Evolutionary conservation across 1,140 invertebrate genomes (phyloP).

Genomic region (Drosophila repletoides): DNA sequence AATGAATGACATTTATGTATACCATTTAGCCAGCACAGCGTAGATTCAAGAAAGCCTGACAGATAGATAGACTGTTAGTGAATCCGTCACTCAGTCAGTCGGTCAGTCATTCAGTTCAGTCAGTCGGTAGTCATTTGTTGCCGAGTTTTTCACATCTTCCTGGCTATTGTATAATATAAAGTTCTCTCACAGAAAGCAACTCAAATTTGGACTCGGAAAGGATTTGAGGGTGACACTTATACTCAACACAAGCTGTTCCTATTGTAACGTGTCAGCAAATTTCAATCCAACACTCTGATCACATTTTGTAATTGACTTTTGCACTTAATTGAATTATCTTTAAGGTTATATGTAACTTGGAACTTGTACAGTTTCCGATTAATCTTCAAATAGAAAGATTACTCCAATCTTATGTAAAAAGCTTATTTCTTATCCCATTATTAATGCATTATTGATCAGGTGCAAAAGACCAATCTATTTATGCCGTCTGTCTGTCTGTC

Average conservation of each 20-base stretch:
- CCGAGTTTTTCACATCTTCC: conserved; percentile 58
- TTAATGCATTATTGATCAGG: too few relatives aligned
- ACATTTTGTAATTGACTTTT: conserved; percentile 55
- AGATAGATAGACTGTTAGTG: neutral
- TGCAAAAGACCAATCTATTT: too few relatives aligned
- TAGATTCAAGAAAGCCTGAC: neutral
- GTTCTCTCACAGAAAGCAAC: conserved; percentile 12
- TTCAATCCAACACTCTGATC: conserved; percentile 41
- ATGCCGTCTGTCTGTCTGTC: too few relatives aligned
- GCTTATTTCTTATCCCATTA: too few relatives aligned
- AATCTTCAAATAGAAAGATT: too few relatives aligned
- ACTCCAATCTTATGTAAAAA: too few relatives aligned
- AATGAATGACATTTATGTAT: conserved; percentile 78
- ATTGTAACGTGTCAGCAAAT: conserved; percentile 61
- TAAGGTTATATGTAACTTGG: too few relatives aligned
- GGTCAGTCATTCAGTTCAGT: conserved; percentile 26
- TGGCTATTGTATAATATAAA: conserved; percentile 71
- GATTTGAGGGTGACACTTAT: neutral
- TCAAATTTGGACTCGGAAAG: neutral
- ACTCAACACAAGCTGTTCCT: conserved; percentile 44
- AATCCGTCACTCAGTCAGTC: neutral
- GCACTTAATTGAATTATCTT: conserved; percentile 70
- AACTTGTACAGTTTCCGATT: conserved; percentile 1
- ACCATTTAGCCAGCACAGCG: conserved; percentile 59
- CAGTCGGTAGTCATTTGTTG: conserved; percentile 40